A percentile compares a stretch with the other conserved stretches of the same genome.
These are phyloP conservation scores for Labeo calbasu DNA, from an alignment of 2,797 vertebrate species.

Conservation along the genomic window DNA sequence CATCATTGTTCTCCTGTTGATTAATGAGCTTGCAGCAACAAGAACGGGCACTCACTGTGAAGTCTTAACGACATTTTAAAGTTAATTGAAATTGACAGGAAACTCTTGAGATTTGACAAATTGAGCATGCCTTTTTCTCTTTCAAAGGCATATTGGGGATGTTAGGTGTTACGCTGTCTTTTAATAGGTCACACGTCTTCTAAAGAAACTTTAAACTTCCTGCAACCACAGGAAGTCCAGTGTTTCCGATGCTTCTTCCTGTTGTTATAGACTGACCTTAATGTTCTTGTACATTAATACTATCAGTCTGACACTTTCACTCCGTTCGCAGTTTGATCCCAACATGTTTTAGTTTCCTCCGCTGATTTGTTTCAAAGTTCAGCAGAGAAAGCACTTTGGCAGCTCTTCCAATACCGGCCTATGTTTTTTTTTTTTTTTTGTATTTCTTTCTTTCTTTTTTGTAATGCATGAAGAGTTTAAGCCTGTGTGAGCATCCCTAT, in stretches of 20 bases:
- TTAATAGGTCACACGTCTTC: conserved; percentile 57
- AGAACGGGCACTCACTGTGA: conserved; percentile 72
- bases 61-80: conserved; percentile 62
- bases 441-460: conserved; percentile 33
- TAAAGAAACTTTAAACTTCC: conserved; percentile 68
- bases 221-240: conserved; percentile 72
- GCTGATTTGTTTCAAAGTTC: conserved; percentile 43
- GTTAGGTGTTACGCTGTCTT: conserved; percentile 34
- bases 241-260: conserved; percentile 74
- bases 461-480: conserved; percentile 63
- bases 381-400: conserved; percentile 83
- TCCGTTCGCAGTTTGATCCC: conserved; percentile 48
- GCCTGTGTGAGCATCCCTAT: conserved; percentile 63
- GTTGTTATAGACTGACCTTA: conserved; percentile 70
- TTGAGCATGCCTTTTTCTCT: conserved; percentile 57
- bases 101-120: conserved; percentile 44
- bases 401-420: conserved; percentile 75
- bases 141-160: conserved; percentile 51
- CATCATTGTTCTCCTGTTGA: conserved; percentile 60
- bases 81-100: conserved; percentile 34
- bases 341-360: conserved; percentile 61
- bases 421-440: conserved; percentile 54
- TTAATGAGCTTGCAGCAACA: conserved; percentile 63
- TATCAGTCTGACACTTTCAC: conserved; percentile 48
- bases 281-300: conserved; percentile 54